phyloP scores from a whole-genome alignment of 2,797 vertebrate species.

The Pelochelys cantorii region DNA sequence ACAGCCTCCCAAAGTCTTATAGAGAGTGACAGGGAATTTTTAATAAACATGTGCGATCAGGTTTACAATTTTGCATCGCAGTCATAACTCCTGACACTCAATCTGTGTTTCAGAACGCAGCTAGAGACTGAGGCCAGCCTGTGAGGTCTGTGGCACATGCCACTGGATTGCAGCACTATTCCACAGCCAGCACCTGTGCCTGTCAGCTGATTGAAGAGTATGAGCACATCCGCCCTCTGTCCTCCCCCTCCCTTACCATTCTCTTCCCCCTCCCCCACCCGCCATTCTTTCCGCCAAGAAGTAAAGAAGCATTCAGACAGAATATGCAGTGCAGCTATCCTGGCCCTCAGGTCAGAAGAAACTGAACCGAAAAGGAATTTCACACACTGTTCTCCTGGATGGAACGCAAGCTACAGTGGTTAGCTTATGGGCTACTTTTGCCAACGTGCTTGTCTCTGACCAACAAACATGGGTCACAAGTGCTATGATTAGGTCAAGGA shows the following conservation, averaged over 20 bases:
- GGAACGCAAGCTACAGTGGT: conserved; percentile 33
- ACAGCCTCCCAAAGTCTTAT: conserved; percentile 16
- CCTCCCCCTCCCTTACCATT: too few species aligned
- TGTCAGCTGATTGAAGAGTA: conserved; percentile 74
- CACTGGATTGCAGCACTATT: conserved; percentile 18
- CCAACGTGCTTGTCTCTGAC: conserved; percentile 60
- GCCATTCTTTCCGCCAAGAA: conserved; percentile 38
- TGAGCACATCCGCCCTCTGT: conserved; percentile 62
- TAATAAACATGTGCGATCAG: conserved; percentile 70
- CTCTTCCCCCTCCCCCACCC: neutral
- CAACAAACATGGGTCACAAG: conserved; percentile 30
- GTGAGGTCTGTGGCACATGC: conserved; percentile 61
- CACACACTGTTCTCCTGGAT: conserved; percentile 59
- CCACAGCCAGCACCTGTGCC: conserved; percentile 73
- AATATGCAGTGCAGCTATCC: conserved; percentile 75
- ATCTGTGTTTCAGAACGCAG: conserved; percentile 65
- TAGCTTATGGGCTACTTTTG: conserved; percentile 35
- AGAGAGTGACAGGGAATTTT: conserved; percentile 45
- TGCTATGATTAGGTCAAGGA: conserved; percentile 76
- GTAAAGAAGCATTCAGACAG: conserved; percentile 74
- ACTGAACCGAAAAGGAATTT: conserved; percentile 76
- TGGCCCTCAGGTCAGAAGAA: conserved; percentile 73
- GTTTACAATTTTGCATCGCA: conserved; percentile 71
- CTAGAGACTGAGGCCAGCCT: conserved; percentile 46
- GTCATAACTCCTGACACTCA: conserved; percentile 75